Conservation (phyloP, 1,140 invertebrate species). For the Periplaneta americana region DNA sequence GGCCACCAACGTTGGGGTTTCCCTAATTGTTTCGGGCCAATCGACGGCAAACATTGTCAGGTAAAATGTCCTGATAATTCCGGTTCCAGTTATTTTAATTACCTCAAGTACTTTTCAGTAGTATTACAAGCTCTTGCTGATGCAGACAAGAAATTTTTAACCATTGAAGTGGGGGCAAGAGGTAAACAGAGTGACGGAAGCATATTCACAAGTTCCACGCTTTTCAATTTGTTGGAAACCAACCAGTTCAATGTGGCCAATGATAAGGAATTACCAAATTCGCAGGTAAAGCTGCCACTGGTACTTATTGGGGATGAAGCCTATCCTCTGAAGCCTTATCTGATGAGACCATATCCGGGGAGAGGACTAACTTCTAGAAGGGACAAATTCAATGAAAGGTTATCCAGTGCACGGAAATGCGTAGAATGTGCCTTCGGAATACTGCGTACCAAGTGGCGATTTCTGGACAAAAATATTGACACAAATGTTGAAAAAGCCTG, state of each 20-base stretch:
- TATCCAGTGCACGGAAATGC: conserved; percentile 26
- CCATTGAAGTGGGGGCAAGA: conserved; percentile 28
- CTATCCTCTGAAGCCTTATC: conserved; percentile 28
- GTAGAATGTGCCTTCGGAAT: conserved; percentile 34
- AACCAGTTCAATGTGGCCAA: not conserved
- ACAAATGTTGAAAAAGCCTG: conserved; percentile 5
- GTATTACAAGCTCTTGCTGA: conserved; percentile 29
- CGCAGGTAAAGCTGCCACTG: conserved; percentile 12
- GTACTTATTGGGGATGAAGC: conserved; percentile 34
- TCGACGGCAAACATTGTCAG: too few species aligned
- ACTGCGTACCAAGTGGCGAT: conserved; percentile 24
- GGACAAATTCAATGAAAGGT: conserved; percentile 27
- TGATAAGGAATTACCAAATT: not conserved
- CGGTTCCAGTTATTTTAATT: too few species aligned
- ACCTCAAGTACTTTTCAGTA: too few species aligned
- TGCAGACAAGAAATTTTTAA: conserved; percentile 28
- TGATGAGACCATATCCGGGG: conserved; percentile 29
- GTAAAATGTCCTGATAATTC: too few species aligned
- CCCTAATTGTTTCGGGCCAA: too few species aligned
- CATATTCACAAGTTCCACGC: conserved; percentile 2
- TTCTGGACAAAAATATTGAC: conserved; percentile 20
- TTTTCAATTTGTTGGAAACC: conserved; percentile 1
- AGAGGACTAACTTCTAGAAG: conserved; percentile 19
- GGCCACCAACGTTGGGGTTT: too few species aligned
- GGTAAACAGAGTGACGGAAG: conserved; percentile 25